phyloP scores from a whole-genome alignment of 2,113 vertebrate genomes.

The Laterallus jamaicensis region DNA sequence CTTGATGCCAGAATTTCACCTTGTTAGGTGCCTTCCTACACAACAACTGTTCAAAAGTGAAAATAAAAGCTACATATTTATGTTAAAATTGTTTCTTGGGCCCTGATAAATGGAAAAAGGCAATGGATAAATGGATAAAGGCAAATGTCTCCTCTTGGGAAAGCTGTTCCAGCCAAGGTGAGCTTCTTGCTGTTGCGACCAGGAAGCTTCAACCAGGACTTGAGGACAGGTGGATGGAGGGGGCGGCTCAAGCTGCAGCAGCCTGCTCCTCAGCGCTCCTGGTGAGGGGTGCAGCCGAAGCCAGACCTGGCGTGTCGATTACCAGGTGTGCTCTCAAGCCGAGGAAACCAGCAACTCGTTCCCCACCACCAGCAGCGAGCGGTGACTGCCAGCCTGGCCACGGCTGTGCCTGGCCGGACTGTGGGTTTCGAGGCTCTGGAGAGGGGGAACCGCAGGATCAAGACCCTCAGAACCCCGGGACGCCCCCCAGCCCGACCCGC shows the following conservation, averaged over 20 bases:
- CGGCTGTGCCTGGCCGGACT: not conserved
- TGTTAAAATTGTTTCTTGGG: not conserved
- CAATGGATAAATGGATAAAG: no score
- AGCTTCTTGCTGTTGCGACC: fast-evolving
- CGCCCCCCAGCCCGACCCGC: no score
- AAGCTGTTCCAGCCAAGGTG: not conserved
- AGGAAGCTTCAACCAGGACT: not conserved
- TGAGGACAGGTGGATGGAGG: no score
- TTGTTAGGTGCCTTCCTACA: not conserved
- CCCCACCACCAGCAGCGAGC: no score
- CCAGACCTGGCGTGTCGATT: fast-evolving
- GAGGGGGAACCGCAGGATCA: no score
- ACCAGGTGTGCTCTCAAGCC: no score
- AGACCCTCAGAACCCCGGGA: no score
- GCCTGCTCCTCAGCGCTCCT: not conserved
- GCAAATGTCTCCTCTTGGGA: no score
- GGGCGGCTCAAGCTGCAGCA: no score
- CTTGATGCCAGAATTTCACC: not conserved
- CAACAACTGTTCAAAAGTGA: not conserved
- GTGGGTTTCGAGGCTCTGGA: not conserved
- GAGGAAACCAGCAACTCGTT: no score
- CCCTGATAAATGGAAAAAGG: not conserved
- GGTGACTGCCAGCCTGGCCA: not conserved
- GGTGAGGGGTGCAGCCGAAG: not conserved
- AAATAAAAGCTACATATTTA: not conserved